Evolutionary conservation across 2,797 vertebrate genomes (phyloP), one percentile per base, ranked within the genome.

Genomic region (Hippoglossus hippoglossus): DNA sequence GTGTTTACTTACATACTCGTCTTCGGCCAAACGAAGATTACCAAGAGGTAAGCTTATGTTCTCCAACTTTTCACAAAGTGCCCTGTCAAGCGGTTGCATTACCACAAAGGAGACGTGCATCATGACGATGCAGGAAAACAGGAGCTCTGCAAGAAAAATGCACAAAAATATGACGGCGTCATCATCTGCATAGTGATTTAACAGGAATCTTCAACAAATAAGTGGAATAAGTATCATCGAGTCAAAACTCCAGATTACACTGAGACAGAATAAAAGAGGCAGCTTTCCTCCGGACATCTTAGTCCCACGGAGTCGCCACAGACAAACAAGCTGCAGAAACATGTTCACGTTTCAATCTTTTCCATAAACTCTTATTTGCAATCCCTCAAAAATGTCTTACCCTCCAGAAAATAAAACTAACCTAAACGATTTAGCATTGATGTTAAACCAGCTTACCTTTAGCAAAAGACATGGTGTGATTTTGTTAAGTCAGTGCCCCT

Each of bases 371-470:
- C 47, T 9, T 21, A n/a, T 21, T 19, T 49, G 7, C 4, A 24
- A 24, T 24, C 13, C 19, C 2, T 19, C 9, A 9, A 22, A 21
- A 21, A 8, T 21, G 28, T 9, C 28, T 8, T 31, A 8, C 28
- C 4, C 36, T 12, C 36, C 36, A 39, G 11, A 39, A 39, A 3
- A 39, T 39, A 12, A 13, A 39, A 39, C 36, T 12, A 10, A 3
- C 56, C 24, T 46, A 18, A 67, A 36, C 31, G 0, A 22, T 25
- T 25, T 4, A 47, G 3, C 1, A 41, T 26, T 54, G 0, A 26
- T 31, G 67, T 8, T 21, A 56, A 64, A 39, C 1, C 13, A 21
- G 28, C 80, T 85, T 90, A 92, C 90, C 89, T 87, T 82, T 75
- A 34, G 11, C 12, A 16, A 24, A 58, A 71, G 31, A n/a, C 90